Evolutionary conservation across 2,113 vertebrate species (phyloP), one percentile per base, ranked within the genome.

Genomic region (Cyprinodon variegatus): DNA sequence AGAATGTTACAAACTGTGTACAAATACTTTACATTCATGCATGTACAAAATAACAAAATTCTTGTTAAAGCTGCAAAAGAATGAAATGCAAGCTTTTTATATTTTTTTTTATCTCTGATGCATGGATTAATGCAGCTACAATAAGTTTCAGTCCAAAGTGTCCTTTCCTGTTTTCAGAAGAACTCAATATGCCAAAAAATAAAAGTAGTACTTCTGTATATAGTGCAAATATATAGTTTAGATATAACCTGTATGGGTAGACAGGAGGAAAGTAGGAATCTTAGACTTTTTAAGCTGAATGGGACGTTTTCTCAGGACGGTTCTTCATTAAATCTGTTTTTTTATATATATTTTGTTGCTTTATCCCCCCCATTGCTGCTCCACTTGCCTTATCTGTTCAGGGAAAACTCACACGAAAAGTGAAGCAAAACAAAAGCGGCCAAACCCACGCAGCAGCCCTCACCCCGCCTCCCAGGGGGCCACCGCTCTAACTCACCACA

Each of bases 201-300:
- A 57, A 57, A 57, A 57, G 50, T 57, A 57, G 50, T 57, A 20
- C 39, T 22, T 5, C 39, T 29, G 3, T 6, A 13, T 14, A 87
- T 93, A 93, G 93, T 94, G 92, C 93, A 94, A 94, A 90, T 74
- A 89, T 86, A 76, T 87, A 83, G 66, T 90, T 91, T 66, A 73
- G 84, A 64, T 72, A 86, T 46, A 86, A 90, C 70, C 90, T 78
- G 75, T 60, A 83, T 88, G 82, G 87, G 89, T 88, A 81, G 78
- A 85, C 78, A 66, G 74, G 76, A 69, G 39, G 17, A 61, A 60
- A 63, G 72, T 0, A 37, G 69, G 29, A 29, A 29, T 29, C 29
- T 29, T 29, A 29, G 29, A 29, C 29, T 29, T 29, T 29, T 29
- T 29, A 29, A 20, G 50, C 8, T 57, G 20, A 14, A 17, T 20